A percentile compares a stretch with the other conserved stretches of the same genome.
phyloP scores from a whole-genome alignment of 2,113 vertebrate genomes.

The Clarias macrocephalus region DNA sequence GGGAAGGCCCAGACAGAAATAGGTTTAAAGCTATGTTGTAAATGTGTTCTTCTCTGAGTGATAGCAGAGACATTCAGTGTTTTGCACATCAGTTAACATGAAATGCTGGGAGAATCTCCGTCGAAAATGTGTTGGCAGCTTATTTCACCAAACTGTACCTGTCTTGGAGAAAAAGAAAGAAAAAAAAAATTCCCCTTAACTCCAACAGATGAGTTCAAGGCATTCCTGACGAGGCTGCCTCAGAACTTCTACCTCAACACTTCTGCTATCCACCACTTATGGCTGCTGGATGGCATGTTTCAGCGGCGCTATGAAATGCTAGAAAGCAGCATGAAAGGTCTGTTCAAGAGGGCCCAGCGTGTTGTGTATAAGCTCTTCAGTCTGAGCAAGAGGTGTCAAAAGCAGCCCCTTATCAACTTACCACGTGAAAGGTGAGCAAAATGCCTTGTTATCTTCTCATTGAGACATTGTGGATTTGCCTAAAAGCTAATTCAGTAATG shows the following conservation, averaged over 20 bases:
- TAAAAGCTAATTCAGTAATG: constrained; percentile 35
- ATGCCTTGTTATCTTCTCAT: constrained; percentile 27
- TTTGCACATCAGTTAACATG: constrained; percentile 52
- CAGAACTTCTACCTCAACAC: constrained; percentile 92
- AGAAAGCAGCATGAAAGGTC: constrained; percentile 84
- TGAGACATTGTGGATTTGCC: neutral
- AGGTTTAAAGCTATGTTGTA: constrained; percentile 48
- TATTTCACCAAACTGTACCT: constrained; percentile 8
- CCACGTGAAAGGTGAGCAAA: constrained; percentile 84
- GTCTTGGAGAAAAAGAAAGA: neutral
- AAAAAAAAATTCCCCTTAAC: constrained; percentile 18
- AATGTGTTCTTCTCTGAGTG: constrained; percentile 61
- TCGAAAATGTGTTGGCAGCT: neutral
- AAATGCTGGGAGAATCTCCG: constrained; percentile 17
- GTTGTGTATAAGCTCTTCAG: constrained; percentile 95
- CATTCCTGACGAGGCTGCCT: constrained; percentile 88
- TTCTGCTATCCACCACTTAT: constrained; percentile 87
- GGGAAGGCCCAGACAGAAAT: constrained; percentile 60
- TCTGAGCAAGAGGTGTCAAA: constrained; percentile 93
- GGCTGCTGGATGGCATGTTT: constrained; percentile 89
- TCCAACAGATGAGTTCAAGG: constrained; percentile 90
- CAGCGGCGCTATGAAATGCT: constrained; percentile 91
- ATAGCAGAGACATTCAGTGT: constrained; percentile 42
- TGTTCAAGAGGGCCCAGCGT: constrained; percentile 86
- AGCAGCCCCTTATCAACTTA: constrained; percentile 87